phyloP scores from a whole-genome alignment of 2,888 invertebrate genomes.

The Geophilus truncorum region DNA sequence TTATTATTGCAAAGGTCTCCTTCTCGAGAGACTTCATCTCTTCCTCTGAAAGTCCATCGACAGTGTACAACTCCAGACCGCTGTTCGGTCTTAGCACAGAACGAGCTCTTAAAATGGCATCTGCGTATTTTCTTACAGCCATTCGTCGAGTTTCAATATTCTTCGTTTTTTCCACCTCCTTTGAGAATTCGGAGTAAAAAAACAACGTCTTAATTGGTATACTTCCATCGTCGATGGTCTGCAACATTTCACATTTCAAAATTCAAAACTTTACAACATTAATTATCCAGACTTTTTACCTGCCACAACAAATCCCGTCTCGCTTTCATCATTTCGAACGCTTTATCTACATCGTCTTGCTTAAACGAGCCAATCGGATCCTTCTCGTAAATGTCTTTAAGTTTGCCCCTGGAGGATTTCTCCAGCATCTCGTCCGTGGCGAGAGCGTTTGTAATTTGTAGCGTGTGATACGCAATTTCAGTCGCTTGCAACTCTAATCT shows the following conservation, averaged over 20 bases:
- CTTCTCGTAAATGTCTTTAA: constrained; percentile 35
- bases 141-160: constrained; percentile 18
- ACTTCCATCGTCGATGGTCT: constrained; percentile 34
- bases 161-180: constrained; percentile 28
- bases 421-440: constrained; percentile 35
- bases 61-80: constrained; percentile 33
- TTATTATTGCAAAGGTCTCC: constrained; percentile 37
- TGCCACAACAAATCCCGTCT: constrained; percentile 27
- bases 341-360: constrained; percentile 34
- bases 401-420: constrained; percentile 32
- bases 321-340: constrained; percentile 34
- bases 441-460: constrained; percentile 35
- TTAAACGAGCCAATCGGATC: constrained; percentile 35
- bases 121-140: constrained; percentile 37
- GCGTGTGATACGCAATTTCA: constrained; percentile 36
- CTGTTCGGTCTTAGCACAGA: constrained; percentile 36
- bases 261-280: no score
- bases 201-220: constrained; percentile 34
- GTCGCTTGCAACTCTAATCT: constrained; percentile 32
- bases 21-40: constrained; percentile 35
- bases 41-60: constrained; percentile 33
- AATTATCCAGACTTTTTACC: background rate
- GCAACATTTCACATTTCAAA: background rate
- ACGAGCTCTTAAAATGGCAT: constrained; percentile 33
- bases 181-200: constrained; percentile 34